Evolutionary conservation across 1,140 invertebrate genomes (phyloP).

Genomic region (Lutraria rhynchaena): DNA sequence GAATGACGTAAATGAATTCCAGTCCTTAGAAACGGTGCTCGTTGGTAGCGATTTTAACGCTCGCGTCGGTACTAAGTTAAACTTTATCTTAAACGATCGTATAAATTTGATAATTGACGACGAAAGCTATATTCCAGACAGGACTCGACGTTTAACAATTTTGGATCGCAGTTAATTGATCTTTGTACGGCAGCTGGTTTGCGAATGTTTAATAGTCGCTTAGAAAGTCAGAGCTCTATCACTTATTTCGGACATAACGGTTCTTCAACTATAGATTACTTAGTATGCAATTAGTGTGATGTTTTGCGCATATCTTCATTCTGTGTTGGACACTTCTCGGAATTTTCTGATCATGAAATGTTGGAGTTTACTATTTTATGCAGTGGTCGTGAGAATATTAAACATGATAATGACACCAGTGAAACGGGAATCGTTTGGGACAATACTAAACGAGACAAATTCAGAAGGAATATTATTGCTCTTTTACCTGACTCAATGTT

Average conservation of each 20-base stretch:
- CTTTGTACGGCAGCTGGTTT: not conserved
- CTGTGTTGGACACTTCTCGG: too few species aligned
- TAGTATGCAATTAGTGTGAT: not conserved
- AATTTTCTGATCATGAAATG: too few species aligned
- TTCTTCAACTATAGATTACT: not conserved
- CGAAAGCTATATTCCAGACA: constrained; percentile 23
- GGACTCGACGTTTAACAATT: constrained; percentile 4
- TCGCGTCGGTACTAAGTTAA: not conserved
- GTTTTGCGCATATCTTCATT: too few species aligned
- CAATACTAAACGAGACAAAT: too few species aligned
- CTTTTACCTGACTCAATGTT: too few species aligned
- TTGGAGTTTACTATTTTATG: too few species aligned
- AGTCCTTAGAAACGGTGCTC: not conserved
- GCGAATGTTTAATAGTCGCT: constrained; percentile 8
- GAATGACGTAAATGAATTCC: not conserved
- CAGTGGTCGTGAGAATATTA: too few species aligned
- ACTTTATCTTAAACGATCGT: too few species aligned
- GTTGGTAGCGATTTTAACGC: not conserved
- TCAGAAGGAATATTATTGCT: too few species aligned
- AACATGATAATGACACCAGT: too few species aligned
- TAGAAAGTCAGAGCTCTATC: not conserved
- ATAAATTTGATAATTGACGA: constrained; percentile 20
- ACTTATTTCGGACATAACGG: not conserved
- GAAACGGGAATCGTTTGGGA: too few species aligned
- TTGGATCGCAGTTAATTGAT: not conserved